Evolutionary conservation across 2,888 invertebrate species (phyloP).

Genomic region (Actias luna): DNA sequence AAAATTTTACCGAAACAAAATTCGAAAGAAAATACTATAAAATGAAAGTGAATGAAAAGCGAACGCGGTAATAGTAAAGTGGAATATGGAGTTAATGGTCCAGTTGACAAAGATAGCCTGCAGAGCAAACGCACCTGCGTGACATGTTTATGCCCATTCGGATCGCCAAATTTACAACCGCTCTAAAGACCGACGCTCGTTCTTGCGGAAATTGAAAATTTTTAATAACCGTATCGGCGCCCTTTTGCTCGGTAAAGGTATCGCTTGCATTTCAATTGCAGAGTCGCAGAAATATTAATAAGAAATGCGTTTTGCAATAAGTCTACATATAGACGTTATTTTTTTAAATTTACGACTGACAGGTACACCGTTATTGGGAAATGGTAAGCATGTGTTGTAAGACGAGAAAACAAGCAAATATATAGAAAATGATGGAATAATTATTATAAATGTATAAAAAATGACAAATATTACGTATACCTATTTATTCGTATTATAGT

Average conservation of each 20-base stretch:
- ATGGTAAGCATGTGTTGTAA: too few species aligned
- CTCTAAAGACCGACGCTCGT: conserved; percentile 27
- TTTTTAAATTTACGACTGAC: too few species aligned
- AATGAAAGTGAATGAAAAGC: not conserved
- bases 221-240: conserved; percentile 66
- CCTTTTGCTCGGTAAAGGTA: conserved; percentile 44
- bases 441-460: too few species aligned
- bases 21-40: not conserved
- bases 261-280: conserved; percentile 34
- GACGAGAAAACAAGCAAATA: too few species aligned
- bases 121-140: conserved; percentile 50
- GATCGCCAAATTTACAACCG: conserved; percentile 68
- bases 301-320: conserved; percentile 2
- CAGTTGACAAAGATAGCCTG: conserved; percentile 55
- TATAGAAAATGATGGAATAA: too few species aligned
- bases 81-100: conserved; percentile 21
- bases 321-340: not conserved
- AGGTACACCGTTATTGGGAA: too few species aligned
- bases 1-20: not conserved
- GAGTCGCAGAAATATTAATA: conserved; percentile 19
- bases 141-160: conserved; percentile 71
- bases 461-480: too few species aligned
- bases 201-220: conserved; percentile 64
- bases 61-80: conserved; percentile 1
- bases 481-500: too few species aligned